Evolutionary conservation across 2,113 vertebrate species (phyloP).

Genomic region (Otus sunia): DNA sequence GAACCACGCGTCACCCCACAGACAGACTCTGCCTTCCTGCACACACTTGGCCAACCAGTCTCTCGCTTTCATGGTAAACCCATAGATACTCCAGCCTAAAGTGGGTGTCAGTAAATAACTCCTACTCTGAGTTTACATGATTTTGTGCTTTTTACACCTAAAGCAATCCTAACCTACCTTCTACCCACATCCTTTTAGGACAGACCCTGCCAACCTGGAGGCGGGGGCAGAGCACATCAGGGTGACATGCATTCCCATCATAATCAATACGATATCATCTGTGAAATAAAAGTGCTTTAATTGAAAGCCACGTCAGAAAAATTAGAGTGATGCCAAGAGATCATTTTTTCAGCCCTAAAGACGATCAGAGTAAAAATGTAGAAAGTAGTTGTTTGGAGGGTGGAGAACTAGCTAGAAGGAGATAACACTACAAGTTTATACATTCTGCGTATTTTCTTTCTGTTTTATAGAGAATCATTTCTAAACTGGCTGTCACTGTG

Average conservation of each 20-base stretch:
- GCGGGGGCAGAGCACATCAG: neutral
- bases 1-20: accelerated
- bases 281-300: slow-evolving; percentile 13
- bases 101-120: neutral
- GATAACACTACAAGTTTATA: slow-evolving; percentile 41
- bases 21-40: neutral
- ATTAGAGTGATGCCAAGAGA: neutral
- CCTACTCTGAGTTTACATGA: neutral
- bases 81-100: neutral
- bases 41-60: neutral
- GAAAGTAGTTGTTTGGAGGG: neutral
- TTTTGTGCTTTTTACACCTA: neutral
- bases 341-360: neutral
- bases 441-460: slow-evolving; percentile 35
- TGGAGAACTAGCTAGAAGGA: slow-evolving; percentile 11
- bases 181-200: neutral
- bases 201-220: neutral
- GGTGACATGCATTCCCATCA: neutral
- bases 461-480: slow-evolving; percentile 1
- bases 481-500: slow-evolving; percentile 34
- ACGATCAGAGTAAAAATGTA: neutral
- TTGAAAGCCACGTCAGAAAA: slow-evolving; percentile 11
- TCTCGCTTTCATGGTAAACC: neutral
- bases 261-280: neutral
- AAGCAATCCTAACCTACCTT: neutral